Percentiles rank a stretch among this genome's conserved stretches.
Evolutionary conservation across 2,113 vertebrate species (phyloP).

Genomic region (Melanostigma gelatinosum): DNA sequence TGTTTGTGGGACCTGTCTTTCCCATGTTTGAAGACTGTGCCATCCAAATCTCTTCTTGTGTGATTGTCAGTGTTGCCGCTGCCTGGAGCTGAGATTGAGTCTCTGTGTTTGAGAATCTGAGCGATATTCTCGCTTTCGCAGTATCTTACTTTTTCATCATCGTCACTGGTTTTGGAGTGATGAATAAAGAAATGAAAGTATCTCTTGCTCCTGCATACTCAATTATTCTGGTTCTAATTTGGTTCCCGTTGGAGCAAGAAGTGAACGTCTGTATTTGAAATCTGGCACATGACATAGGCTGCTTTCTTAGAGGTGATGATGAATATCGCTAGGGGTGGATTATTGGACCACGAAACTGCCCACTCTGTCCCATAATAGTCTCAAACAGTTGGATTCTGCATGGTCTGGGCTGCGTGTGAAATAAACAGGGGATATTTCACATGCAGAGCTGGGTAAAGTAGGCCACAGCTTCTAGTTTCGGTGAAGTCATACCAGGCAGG

Average conservation of each 20-base stretch:
- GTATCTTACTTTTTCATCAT: slow-evolving; percentile 9
- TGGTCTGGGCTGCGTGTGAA: slow-evolving; percentile 49
- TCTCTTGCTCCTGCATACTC: slow-evolving; percentile 21
- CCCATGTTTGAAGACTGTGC: slow-evolving; percentile 38
- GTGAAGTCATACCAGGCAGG: slow-evolving; percentile 40
- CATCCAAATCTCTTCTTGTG: slow-evolving; percentile 53
- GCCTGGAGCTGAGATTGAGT: slow-evolving; percentile 29
- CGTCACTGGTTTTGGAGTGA: slow-evolving; percentile 11
- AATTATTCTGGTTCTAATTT: slow-evolving; percentile 56
- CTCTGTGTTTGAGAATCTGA: slow-evolving; percentile 24
- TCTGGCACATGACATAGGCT: slow-evolving; percentile 30
- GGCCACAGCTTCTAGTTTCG: slow-evolving; percentile 50
- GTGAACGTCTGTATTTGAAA: slow-evolving; percentile 46
- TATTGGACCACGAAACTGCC: slow-evolving; percentile 53
- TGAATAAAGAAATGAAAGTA: slow-evolving; percentile 40
- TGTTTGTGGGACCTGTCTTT: slow-evolving; percentile 70
- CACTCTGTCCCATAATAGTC: slow-evolving; percentile 57
- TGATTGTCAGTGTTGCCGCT: slow-evolving; percentile 40
- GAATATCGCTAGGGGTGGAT: slow-evolving; percentile 49
- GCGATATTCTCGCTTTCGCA: slow-evolving; percentile 5
- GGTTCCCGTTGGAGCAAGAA: slow-evolving; percentile 25
- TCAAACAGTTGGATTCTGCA: slow-evolving; percentile 46
- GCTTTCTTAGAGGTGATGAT: slow-evolving; percentile 54
- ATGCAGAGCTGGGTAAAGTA: slow-evolving; percentile 50
- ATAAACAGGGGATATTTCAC: slow-evolving; percentile 52